These are phyloP conservation scores for Phoebastria nigripes DNA, from an alignment of 2,797 vertebrate genomes.

Conservation along the genomic window DNA sequence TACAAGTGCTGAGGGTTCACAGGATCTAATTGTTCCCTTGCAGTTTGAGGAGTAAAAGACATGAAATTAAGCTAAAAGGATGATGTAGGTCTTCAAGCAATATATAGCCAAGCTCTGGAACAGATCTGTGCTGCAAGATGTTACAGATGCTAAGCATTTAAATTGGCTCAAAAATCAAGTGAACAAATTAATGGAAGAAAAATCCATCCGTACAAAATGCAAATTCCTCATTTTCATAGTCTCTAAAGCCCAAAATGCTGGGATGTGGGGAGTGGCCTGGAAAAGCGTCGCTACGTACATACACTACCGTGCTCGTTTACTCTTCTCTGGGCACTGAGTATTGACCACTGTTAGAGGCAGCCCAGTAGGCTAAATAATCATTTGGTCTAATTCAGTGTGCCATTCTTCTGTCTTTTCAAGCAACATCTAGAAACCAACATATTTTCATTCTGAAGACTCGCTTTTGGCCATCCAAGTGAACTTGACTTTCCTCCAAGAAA, in stretches of 20 bases:
- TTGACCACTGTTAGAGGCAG: not conserved
- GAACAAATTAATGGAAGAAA: not conserved
- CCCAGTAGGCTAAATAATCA: not conserved
- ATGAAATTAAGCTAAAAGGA: not conserved
- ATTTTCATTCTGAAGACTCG: not conserved
- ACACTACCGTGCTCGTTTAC: rapidly evolving
- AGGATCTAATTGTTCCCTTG: not conserved
- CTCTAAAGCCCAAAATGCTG: not conserved
- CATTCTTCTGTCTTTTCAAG: not conserved
- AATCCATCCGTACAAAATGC: not conserved
- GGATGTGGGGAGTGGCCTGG: not conserved
- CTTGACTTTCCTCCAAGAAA: not conserved
- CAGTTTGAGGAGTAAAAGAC: not conserved
- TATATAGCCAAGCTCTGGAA: not conserved
- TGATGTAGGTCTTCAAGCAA: not conserved
- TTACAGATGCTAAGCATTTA: not conserved
- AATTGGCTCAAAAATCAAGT: not conserved
- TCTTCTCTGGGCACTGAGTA: not conserved
- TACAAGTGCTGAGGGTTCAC: not conserved
- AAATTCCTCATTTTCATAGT: not conserved
- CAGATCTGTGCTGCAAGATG: not conserved
- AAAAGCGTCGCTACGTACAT: rapidly evolving
- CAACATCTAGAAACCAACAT: not conserved
- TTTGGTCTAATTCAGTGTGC: not conserved
- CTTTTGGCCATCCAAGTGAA: not conserved